Evolutionary conservation across 2,113 vertebrate species (phyloP).

Genomic region (Cryptoleucopteryx plumbea): DNA sequence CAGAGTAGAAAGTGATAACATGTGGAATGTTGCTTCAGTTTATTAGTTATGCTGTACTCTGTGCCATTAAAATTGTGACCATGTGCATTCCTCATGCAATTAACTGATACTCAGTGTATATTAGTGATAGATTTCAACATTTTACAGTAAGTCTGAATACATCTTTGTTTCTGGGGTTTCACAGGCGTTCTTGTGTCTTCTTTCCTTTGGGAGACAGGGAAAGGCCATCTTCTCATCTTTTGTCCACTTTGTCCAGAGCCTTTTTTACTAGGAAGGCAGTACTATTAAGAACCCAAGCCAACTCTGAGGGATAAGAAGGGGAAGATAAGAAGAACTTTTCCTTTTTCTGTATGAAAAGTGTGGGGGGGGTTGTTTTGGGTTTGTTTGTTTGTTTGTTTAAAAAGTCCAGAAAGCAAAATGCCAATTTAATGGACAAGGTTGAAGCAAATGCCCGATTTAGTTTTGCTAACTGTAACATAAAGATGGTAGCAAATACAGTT

Average conservation of each 20-base stretch:
- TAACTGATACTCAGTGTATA: not conserved
- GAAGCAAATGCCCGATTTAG: not conserved
- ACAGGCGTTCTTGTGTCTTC: not conserved
- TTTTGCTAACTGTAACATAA: not conserved
- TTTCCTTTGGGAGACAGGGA: not conserved
- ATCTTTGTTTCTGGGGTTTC: constrained; percentile 30
- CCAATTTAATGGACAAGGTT: not conserved
- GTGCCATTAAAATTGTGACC: constrained; percentile 7
- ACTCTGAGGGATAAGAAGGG: not conserved
- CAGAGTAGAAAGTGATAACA: constrained; percentile 53
- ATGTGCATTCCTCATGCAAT: constrained; percentile 20
- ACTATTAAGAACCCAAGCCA: not conserved
- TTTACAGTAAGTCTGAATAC: not conserved
- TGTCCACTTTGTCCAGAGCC: not conserved
- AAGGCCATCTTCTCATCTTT: not conserved
- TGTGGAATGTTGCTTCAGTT: constrained; percentile 34
- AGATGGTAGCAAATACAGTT: constrained; percentile 27
- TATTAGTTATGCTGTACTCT: not conserved
- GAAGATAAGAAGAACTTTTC: not conserved
- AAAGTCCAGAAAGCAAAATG: not conserved
- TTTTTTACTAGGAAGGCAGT: not conserved
- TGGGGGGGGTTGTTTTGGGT: too few species aligned
- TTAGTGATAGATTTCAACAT: constrained; percentile 14
- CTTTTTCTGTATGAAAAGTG: not conserved
- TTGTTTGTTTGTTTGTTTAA: not conserved